phyloP scores from a whole-genome alignment of 2,113 vertebrate genomes.

The Grammomys dolichurus region DNA sequence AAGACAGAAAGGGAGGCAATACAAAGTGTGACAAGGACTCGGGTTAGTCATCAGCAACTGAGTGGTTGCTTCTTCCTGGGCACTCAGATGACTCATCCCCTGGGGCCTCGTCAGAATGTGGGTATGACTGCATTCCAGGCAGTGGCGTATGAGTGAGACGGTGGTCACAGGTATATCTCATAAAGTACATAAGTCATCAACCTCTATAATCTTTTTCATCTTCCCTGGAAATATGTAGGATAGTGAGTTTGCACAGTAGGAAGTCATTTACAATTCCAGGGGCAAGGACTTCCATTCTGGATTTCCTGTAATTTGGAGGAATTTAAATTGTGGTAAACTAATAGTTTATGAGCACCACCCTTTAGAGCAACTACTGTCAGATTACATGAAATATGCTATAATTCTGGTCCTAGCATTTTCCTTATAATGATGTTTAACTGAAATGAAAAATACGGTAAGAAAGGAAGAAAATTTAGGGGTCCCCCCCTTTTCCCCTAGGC shows the following conservation, averaged over 20 bases:
- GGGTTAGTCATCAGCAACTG: not conserved
- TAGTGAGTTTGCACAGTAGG: not conserved
- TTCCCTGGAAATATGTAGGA: not conserved
- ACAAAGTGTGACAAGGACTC: not conserved
- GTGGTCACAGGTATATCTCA: not conserved
- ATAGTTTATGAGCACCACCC: not conserved
- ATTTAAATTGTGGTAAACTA: not conserved
- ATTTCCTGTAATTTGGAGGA: not conserved
- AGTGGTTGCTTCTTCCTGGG: not conserved
- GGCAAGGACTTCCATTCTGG: not conserved
- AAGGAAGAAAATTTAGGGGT: not conserved
- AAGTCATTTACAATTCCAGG: not conserved
- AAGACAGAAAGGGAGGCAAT: slow-evolving; percentile 6
- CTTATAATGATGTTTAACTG: slow-evolving; percentile 15
- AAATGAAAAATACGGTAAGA: not conserved
- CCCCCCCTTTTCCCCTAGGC: not conserved
- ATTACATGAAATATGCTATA: not conserved
- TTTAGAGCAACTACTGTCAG: not conserved
- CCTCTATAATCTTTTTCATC: not conserved
- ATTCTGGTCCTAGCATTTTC: not conserved
- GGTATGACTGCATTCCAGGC: not conserved
- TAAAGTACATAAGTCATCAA: not conserved
- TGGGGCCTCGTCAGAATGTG: not conserved
- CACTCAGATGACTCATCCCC: not conserved
- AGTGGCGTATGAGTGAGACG: not conserved